A percentile compares a stretch with the other conserved stretches of the same genome.
Conservation (phyloP, 2,797 vertebrate genomes). For the Rachycentron canadum region DNA sequence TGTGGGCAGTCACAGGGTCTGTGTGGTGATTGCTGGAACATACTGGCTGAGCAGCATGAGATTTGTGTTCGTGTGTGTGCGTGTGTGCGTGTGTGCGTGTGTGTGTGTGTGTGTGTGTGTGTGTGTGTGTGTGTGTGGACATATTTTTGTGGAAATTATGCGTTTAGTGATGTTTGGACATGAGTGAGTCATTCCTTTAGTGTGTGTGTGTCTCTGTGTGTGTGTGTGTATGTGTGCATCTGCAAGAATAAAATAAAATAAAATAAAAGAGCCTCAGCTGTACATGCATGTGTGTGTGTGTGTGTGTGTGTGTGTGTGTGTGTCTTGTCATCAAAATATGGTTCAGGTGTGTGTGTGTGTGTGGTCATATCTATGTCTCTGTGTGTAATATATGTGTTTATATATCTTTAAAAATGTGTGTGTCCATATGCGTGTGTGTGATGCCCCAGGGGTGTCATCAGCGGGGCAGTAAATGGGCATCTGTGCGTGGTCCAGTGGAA, state of each 20-base stretch:
- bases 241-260: conserved; percentile 23
- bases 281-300: conserved; percentile 21
- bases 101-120: too few relatives aligned
- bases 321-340: conserved; percentile 26
- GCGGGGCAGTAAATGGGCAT: conserved; percentile 88
- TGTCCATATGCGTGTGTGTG: conserved; percentile 49
- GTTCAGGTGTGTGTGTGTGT: conserved; percentile 56
- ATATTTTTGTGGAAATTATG: conserved; percentile 64
- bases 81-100: conserved; percentile 41
- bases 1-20: conserved; percentile 76
- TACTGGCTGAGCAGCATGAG: conserved; percentile 68
- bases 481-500: conserved; percentile 87
- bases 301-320: conserved; percentile 22
- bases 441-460: conserved; percentile 83
- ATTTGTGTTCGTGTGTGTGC: conserved; percentile 62
- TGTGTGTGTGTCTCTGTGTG: conserved; percentile 34
- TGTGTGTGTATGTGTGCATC: conserved; percentile 35
- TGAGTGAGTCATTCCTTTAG: conserved; percentile 54
- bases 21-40: conserved; percentile 73
- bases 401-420: conserved; percentile 15
- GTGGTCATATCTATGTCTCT: conserved; percentile 38
- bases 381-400: conserved; percentile 27
- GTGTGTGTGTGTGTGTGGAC: conserved; percentile 22
- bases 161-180: conserved; percentile 64
- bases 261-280: conserved; percentile 41